Base-by-base conservation (phyloP, 2,113 vertebrate genomes). In the Gymnobelideus leadbeateri region DNA sequence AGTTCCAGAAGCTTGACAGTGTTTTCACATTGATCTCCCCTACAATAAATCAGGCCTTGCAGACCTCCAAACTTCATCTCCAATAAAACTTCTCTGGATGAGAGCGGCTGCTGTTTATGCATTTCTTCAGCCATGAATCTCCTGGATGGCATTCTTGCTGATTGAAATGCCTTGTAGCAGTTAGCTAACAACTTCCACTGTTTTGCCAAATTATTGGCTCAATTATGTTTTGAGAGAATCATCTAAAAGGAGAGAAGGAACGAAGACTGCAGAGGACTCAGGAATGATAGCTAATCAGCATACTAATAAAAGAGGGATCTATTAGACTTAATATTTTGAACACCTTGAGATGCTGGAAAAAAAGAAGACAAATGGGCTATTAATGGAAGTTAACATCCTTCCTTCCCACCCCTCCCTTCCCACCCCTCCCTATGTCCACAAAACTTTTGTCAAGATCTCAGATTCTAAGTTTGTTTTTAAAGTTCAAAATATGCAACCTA, bases 21-120 rank as follows among this genome's bases (percentile, higher is more conserved):
- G 96, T 98, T 98, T 98, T 96, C 95, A 91, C 95, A 92, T 89
- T 57, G 89, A 97, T 96, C 96, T 94, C 96, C 50, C 2, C 2
- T 93, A 94, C 0, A n/a, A 97, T 98, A 98, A 98, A 98, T 98
- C 98, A 98, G 89, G 96, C 92, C 9, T 0, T 50, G 96, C 6
- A 1, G 93, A 96, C 93, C 92, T 53, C 37, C 4, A 9, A 93
- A 21, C 91, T 97, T 77, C 92, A 94, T 52, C 89, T 14, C 96
- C 95, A 95, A 0, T 84, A 90, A 50, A 96, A 98, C 57, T 84
- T 51, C 91, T 92, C 0, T 12, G 90, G 94, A 84, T 68, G 92
- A 90, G 91, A 95, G 93, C 0, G 2, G 68, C 0, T 0, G 77
- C 93, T 90, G 89, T 51, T 96, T 24, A 50, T 93, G 92, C n/a